Percentiles rank a stretch among this genome's conserved stretches.
These are phyloP conservation scores for Proterorhinus semilunaris DNA, from an alignment of 2,113 vertebrate species.

Conservation along the genomic window DNA sequence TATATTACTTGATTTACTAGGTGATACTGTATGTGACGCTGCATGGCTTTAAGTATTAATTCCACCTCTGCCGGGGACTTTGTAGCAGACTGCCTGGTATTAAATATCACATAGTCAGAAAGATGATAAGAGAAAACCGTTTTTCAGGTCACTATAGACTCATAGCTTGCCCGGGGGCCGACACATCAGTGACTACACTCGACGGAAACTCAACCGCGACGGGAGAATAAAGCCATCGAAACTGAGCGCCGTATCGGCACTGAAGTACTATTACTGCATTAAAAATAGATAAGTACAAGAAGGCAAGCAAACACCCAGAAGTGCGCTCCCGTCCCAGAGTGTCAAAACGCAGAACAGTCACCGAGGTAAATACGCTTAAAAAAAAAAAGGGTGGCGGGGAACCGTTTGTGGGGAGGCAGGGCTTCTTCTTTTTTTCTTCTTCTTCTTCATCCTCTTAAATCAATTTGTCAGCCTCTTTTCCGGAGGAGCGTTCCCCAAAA, in stretches of 20 bases:
- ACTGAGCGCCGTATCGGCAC: slow-evolving; percentile 55
- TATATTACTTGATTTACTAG: too few relatives aligned
- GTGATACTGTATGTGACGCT: too few relatives aligned
- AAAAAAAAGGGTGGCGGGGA: slow-evolving; percentile 70
- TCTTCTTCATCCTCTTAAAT: slow-evolving; percentile 70
- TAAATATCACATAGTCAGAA: background rate
- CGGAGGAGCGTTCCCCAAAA: slow-evolving; percentile 53
- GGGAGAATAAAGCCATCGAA: slow-evolving; percentile 25
- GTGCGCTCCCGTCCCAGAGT: slow-evolving; percentile 49
- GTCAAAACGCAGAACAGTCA: slow-evolving; percentile 55
- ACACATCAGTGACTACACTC: slow-evolving; percentile 33
- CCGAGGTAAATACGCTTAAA: slow-evolving; percentile 71
- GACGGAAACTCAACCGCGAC: slow-evolving; percentile 46
- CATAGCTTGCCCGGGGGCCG: background rate
- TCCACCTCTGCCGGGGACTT: background rate
- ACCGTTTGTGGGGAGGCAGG: slow-evolving; percentile 54
- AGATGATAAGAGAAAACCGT: slow-evolving; percentile 4
- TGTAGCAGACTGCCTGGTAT: background rate
- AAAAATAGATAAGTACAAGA: slow-evolving; percentile 64
- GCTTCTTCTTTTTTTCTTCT: slow-evolving; percentile 23
- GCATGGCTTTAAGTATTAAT: background rate
- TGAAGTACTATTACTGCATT: slow-evolving; percentile 59
- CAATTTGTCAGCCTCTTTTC: slow-evolving; percentile 70
- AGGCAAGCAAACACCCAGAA: slow-evolving; percentile 50
- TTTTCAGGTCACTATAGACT: slow-evolving; percentile 1